phyloP scores from a whole-genome alignment of 1,140 invertebrate species.

The Plectus sambesii region DNA sequence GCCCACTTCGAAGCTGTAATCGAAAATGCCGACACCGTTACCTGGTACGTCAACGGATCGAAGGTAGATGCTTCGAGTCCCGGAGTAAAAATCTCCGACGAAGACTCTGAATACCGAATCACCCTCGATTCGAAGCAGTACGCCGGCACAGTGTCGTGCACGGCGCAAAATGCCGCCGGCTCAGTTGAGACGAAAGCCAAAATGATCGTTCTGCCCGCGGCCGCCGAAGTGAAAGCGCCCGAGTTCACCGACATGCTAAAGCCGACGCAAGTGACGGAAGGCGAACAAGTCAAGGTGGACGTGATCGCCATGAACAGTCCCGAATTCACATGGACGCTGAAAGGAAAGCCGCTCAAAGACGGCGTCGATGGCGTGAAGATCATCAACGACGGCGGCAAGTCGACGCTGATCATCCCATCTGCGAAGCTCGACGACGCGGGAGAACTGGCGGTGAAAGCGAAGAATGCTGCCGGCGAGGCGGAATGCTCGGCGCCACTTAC shows the following conservation, averaged over 20 bases:
- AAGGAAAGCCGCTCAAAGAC: constrained; percentile 9
- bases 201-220: constrained; percentile 1
- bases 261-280: constrained; percentile 8
- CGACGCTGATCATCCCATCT: constrained; percentile 25
- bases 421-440: constrained; percentile 26
- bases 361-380: constrained; percentile 9
- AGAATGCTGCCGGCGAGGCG: constrained; percentile 33
- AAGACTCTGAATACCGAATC: constrained; percentile 15
- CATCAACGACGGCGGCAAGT: constrained; percentile 21
- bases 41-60: constrained; percentile 24
- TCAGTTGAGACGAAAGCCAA: constrained; percentile 5
- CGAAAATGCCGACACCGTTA: constrained; percentile 23
- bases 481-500: constrained; percentile 24
- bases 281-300: constrained; percentile 14
- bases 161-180: constrained; percentile 2
- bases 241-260: constrained; percentile 11
- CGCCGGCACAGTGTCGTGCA: constrained; percentile 1
- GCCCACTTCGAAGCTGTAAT: constrained; percentile 33
- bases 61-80: constrained; percentile 11
- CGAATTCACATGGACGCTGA: constrained; percentile 13
- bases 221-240: constrained; percentile 1
- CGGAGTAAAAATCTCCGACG: constrained; percentile 22
- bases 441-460: constrained; percentile 24
- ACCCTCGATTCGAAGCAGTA: constrained; percentile 11
- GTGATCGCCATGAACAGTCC: constrained; percentile 15